These are phyloP conservation scores for Nephrotoma guestfalica DNA, from an alignment of 2,888 invertebrate genomes.

Conservation along the genomic window DNA sequence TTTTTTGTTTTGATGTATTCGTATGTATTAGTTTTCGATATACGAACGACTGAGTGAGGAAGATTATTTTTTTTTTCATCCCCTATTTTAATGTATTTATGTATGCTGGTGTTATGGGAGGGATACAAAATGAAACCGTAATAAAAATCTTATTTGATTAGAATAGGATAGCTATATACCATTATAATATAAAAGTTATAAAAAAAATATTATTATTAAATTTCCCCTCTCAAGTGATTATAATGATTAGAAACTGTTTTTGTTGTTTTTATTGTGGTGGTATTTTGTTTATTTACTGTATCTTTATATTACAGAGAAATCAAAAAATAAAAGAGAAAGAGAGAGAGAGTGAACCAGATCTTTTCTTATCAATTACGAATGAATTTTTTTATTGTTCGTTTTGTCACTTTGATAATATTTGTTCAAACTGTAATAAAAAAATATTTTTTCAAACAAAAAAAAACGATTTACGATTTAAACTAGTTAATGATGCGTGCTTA, in stretches of 20 bases:
- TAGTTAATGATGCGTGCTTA: neutral
- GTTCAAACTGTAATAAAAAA: neutral
- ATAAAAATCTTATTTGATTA: neutral
- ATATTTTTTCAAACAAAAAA: neutral
- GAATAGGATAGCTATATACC: neutral
- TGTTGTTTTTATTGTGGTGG: neutral
- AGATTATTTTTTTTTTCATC: neutral
- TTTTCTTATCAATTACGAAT: neutral
- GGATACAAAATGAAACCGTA: neutral
- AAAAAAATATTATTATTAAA: neutral
- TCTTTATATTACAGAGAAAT: neutral
- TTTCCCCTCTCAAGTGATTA: neutral
- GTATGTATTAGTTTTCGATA: neutral
- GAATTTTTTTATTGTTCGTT: neutral
- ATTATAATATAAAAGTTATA: neutral
- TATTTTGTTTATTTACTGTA: neutral
- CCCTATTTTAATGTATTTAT: neutral
- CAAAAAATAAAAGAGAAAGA: neutral
- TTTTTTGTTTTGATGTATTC: neutral
- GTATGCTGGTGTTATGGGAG: neutral
- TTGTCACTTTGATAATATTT: neutral
- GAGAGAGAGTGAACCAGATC: neutral
- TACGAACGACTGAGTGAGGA: neutral
- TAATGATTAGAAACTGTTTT: neutral
- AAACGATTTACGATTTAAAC: neutral